Conservation (phyloP, 2,888 invertebrate genomes). For the Molanna angustata region DNA sequence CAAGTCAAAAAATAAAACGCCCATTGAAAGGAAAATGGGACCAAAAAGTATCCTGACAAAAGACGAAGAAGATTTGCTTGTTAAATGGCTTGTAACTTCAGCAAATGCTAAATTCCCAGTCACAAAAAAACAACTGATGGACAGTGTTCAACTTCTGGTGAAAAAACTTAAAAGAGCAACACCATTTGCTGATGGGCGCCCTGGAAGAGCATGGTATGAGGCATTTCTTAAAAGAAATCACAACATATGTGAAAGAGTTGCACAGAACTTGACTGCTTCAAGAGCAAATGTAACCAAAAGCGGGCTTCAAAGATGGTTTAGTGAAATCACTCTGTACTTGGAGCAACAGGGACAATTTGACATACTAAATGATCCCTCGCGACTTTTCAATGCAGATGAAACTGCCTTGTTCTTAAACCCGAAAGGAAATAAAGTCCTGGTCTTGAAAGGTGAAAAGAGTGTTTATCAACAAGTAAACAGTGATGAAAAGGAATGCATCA, state of each 20-base stretch:
- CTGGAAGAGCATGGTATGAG: slow-evolving; percentile 29
- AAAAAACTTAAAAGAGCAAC: slow-evolving; percentile 27
- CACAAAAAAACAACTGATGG: slow-evolving; percentile 28
- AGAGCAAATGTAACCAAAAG: background rate
- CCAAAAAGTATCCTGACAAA: slow-evolving; percentile 30
- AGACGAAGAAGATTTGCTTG: slow-evolving; percentile 30
- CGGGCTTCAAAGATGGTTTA: background rate
- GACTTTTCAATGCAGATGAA: slow-evolving; percentile 17
- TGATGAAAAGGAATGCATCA: slow-evolving; percentile 35
- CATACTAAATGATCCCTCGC: slow-evolving; percentile 8
- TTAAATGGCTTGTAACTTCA: slow-evolving; percentile 31
- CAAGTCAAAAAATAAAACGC: slow-evolving; percentile 12
- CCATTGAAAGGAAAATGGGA: slow-evolving; percentile 31
- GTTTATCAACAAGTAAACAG: slow-evolving; percentile 34
- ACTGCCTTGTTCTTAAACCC: slow-evolving; percentile 36
- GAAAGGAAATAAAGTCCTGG: slow-evolving; percentile 33
- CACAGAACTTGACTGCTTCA: background rate
- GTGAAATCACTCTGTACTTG: background rate
- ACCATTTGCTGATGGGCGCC: slow-evolving; percentile 28
- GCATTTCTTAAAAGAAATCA: slow-evolving; percentile 30
- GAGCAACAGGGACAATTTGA: background rate
- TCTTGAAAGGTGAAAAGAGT: slow-evolving; percentile 34
- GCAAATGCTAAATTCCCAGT: slow-evolving; percentile 31
- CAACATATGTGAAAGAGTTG: slow-evolving; percentile 26
- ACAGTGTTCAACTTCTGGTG: slow-evolving; percentile 30